These are phyloP conservation scores for Platycnemis pennipes DNA, from an alignment of 2,888 invertebrate species.

Conservation along the genomic window DNA sequence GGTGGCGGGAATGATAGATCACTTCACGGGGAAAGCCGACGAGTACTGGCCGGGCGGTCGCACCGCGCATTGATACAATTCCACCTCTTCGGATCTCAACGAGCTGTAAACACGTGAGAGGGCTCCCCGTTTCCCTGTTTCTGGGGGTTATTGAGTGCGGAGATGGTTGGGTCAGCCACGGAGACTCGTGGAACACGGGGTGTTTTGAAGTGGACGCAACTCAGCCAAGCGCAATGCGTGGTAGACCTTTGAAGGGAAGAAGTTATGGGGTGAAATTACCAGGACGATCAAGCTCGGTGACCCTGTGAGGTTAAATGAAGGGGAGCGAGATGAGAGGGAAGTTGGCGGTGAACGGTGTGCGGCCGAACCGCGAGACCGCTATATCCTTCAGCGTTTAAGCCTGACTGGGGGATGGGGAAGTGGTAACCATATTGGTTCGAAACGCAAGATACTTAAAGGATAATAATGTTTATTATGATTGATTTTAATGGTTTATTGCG, in stretches of 20 bases:
- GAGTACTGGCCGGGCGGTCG: not conserved
- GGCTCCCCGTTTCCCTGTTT: not conserved
- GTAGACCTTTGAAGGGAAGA: not conserved
- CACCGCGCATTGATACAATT: conserved; percentile 13
- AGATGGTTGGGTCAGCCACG: not conserved
- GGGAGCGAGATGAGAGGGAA: not conserved
- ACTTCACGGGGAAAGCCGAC: not conserved
- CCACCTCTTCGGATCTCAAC: conserved; percentile 35
- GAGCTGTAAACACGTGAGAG: conserved; percentile 11
- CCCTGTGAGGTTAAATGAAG: not conserved
- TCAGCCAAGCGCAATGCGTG: not conserved
- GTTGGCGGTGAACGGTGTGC: not conserved
- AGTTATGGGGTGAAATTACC: not conserved
- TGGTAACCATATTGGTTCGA: no score
- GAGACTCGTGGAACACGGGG: not conserved
- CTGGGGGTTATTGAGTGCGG: not conserved
- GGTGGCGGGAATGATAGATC: not conserved
- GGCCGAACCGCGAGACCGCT: not conserved
- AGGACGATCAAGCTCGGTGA: not conserved
- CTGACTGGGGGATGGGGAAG: not conserved
- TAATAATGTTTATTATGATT: no score
- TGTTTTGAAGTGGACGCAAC: not conserved
- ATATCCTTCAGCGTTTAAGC: not conserved
- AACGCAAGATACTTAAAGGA: no score
- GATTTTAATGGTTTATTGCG: no score